These are phyloP conservation scores for Andrena bucephala DNA, from an alignment of 2,888 invertebrate species.

Conservation along the genomic window DNA sequence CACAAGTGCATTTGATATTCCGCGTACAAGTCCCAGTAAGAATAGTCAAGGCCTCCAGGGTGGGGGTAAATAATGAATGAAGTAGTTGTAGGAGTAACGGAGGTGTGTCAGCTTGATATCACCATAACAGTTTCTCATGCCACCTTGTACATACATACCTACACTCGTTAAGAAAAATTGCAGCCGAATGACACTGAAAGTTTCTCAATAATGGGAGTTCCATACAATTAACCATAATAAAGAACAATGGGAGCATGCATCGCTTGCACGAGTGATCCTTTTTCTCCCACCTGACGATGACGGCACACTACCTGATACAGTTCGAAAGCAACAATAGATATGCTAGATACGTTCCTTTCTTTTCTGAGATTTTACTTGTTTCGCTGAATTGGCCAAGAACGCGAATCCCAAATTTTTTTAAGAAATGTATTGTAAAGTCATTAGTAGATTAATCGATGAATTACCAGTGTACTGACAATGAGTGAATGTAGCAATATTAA, in stretches of 20 bases:
- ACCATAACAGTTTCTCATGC: constrained; percentile 26
- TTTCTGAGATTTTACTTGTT: too few species aligned
- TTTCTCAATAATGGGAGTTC: background rate
- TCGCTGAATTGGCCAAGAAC: too few species aligned
- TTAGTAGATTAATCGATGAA: too few species aligned
- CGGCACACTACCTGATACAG: background rate
- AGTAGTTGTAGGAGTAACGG: constrained; percentile 53
- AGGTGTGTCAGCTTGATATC: constrained; percentile 42
- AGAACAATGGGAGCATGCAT: background rate
- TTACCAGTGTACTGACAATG: too few species aligned
- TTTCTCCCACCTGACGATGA: background rate
- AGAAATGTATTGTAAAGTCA: too few species aligned
- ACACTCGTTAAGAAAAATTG: background rate
- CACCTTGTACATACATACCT: background rate
- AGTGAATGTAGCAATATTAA: too few species aligned
- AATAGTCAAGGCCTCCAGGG: constrained; percentile 19
- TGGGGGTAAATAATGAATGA: constrained; percentile 42
- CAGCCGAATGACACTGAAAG: background rate
- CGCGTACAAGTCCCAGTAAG: constrained; percentile 13
- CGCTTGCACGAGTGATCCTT: background rate
- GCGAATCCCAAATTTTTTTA: too few species aligned
- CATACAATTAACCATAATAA: background rate
- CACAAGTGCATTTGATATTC: constrained; percentile 16
- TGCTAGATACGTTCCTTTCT: too few species aligned
- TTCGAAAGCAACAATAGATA: too few species aligned